Percentiles rank a stretch among this genome's conserved stretches.
phyloP scores from a whole-genome alignment of 2,888 invertebrate species.

The Xestia ashworthii region DNA sequence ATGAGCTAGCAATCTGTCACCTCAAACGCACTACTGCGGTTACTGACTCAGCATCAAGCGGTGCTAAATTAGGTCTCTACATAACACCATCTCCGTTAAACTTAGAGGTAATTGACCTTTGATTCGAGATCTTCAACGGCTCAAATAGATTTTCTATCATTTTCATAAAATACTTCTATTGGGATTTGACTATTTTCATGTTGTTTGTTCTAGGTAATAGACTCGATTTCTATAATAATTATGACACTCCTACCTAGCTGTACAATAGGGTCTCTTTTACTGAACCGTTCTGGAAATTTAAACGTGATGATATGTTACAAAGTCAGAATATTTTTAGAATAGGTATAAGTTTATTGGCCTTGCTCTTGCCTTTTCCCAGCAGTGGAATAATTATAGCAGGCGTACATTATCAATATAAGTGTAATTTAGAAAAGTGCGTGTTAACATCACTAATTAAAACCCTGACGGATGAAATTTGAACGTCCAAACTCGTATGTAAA shows the following conservation, averaged over 20 bases:
- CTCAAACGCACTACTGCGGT: constrained; percentile 33
- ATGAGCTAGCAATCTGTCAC: constrained; percentile 39
- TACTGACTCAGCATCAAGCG: constrained; percentile 28
- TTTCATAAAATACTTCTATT: no score
- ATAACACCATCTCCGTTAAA: constrained; percentile 1
- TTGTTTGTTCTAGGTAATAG: no score
- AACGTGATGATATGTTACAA: not conserved
- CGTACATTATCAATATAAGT: no score
- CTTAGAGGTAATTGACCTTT: not conserved
- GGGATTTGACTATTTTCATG: no score
- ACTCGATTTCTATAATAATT: no score
- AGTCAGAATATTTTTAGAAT: not conserved
- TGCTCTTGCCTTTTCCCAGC: no score
- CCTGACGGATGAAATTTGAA: constrained; percentile 32
- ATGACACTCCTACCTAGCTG: no score
- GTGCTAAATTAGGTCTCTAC: constrained; percentile 34
- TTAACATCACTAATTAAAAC: constrained; percentile 5
- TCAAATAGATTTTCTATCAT: no score
- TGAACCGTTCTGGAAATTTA: no score
- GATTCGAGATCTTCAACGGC: no score
- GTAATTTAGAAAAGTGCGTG: not conserved
- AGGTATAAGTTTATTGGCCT: not conserved
- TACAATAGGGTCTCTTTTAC: not conserved
- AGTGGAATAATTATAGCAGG: no score
- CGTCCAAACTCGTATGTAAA: constrained; percentile 15